phyloP scores from a whole-genome alignment of 2,888 invertebrate genomes.

The Muscina levida region DNA sequence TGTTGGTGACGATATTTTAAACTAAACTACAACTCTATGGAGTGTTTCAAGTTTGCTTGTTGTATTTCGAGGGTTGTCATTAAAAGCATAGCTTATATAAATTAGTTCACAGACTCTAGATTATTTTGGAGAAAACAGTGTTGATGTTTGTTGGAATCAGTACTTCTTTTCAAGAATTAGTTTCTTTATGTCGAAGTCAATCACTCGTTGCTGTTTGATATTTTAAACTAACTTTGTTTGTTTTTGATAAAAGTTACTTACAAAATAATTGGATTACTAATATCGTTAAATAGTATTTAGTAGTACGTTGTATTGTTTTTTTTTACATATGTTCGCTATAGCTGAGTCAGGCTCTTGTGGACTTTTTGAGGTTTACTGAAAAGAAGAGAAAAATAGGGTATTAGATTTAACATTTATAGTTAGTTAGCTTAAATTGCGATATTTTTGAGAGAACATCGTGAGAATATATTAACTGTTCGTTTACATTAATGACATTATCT shows the following conservation, averaged over 20 bases:
- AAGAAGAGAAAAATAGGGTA: slow-evolving; percentile 30
- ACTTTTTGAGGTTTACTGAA: slow-evolving; percentile 52
- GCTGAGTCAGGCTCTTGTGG: slow-evolving; percentile 44
- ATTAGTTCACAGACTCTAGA: slow-evolving; percentile 10
- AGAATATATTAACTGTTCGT: too few species aligned
- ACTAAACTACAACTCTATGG: slow-evolving; percentile 72
- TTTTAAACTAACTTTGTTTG: slow-evolving; percentile 8
- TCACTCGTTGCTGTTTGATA: slow-evolving; percentile 45
- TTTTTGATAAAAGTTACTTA: slow-evolving; percentile 56
- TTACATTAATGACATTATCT: too few species aligned
- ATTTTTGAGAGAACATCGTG: too few species aligned
- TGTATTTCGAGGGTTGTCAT: slow-evolving; percentile 13
- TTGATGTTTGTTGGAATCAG: slow-evolving; percentile 32
- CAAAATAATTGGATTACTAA: slow-evolving; percentile 49
- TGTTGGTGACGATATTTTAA: slow-evolving; percentile 50
- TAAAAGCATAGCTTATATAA: slow-evolving; percentile 31
- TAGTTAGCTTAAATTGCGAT: too few species aligned
- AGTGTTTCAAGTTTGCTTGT: slow-evolving; percentile 72
- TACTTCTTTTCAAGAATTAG: slow-evolving; percentile 28
- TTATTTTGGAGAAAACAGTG: slow-evolving; percentile 45
- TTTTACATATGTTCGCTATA: slow-evolving; percentile 51
- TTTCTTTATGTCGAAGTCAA: slow-evolving; percentile 35
- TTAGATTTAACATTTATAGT: too few species aligned
- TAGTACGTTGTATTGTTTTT: slow-evolving; percentile 29
- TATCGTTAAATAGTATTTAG: slow-evolving; percentile 41